Percentiles rank a stretch among this genome's conserved stretches.
Conservation (phyloP, 2,113 vertebrate genomes). For the Burhinus oedicnemus region DNA sequence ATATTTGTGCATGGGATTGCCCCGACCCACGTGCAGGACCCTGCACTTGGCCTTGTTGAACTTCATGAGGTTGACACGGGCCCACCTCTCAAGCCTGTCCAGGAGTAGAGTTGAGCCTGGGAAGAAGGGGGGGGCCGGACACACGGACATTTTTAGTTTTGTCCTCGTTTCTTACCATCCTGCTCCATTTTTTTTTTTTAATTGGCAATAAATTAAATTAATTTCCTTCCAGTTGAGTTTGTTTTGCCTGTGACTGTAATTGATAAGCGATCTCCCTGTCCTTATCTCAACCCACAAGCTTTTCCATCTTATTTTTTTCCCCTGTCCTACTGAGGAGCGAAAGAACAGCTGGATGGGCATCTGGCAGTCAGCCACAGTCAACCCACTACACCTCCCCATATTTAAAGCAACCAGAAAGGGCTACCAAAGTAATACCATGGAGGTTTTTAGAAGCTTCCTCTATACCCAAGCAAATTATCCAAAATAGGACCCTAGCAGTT, state of each 20-base stretch:
- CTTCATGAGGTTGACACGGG: no score
- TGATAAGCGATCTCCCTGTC: no score
- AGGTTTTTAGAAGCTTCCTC: not conserved
- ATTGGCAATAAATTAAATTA: not conserved
- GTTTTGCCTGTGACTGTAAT: no score
- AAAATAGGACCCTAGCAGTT: not conserved
- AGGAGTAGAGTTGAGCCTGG: no score
- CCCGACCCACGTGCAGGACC: no score
- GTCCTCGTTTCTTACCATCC: not conserved
- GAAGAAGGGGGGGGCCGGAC: not conserved
- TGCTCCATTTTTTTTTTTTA: not conserved
- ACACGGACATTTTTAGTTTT: not conserved
- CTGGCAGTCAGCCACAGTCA: not conserved
- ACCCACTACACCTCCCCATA: not conserved
- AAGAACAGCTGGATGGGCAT: not conserved
- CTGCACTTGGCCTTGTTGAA: no score
- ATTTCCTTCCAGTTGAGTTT: not conserved
- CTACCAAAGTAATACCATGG: not conserved
- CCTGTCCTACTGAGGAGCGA: not conserved
- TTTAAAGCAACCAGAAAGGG: not conserved
- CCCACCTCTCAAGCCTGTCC: no score
- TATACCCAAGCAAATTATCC: not conserved
- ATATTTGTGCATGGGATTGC: no score
- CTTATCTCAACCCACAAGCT: no score
- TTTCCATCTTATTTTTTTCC: not conserved